These are phyloP conservation scores for Apeltes quadracus DNA, from an alignment of 2,113 vertebrate genomes.

Conservation along the genomic window DNA sequence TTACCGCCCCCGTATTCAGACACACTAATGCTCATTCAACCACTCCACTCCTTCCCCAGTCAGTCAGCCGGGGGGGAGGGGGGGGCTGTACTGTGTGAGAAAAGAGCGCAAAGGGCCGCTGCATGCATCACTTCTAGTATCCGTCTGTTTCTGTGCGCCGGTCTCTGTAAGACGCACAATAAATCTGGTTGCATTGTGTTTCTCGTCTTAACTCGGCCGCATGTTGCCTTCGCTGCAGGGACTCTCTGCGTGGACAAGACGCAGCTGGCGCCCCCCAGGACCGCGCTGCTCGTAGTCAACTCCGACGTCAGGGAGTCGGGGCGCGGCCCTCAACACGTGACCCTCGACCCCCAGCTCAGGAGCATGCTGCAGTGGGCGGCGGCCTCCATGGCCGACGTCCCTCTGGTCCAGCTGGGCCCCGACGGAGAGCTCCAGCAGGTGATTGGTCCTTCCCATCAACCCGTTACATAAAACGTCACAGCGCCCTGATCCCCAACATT, in stretches of 20 bases:
- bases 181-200: not conserved
- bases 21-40: constrained; percentile 69
- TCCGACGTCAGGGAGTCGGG: constrained; percentile 81
- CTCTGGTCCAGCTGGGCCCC: constrained; percentile 83
- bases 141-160: not conserved
- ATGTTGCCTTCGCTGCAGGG: constrained; percentile 66
- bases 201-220: not conserved
- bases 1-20: constrained; percentile 63
- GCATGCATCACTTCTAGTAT: not conserved
- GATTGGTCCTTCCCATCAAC: constrained; percentile 52
- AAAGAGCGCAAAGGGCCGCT: constrained; percentile 16
- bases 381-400: constrained; percentile 88
- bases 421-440: constrained; percentile 87
- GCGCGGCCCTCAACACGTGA: constrained; percentile 80
- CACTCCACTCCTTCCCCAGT: constrained; percentile 41
- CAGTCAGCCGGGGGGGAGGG: not conserved
- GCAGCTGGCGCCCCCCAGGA: constrained; percentile 61
- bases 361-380: constrained; percentile 90
- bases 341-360: constrained; percentile 87
- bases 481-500: not conserved
- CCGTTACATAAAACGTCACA: not conserved
- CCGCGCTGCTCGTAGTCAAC: constrained; percentile 81
- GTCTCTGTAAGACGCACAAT: not conserved
- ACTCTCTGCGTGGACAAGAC: constrained; percentile 74
- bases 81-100: constrained; percentile 51